Evolutionary conservation across 1,140 invertebrate genomes (phyloP).

Genomic region (Drosophila oshimai): DNA sequence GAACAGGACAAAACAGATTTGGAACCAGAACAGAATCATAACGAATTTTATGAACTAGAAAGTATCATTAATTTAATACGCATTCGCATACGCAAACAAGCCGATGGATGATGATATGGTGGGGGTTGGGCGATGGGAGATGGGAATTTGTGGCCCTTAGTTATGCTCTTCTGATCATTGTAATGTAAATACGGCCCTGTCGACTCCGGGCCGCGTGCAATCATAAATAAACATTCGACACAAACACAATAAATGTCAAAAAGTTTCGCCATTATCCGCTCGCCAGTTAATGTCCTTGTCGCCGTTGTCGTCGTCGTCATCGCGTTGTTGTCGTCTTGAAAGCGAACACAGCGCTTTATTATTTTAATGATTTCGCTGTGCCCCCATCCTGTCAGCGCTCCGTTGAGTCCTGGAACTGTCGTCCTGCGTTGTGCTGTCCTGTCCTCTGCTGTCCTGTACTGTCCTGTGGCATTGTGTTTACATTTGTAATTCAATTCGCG

Average conservation of each 20-base stretch:
- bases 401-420: slow-evolving; percentile 1
- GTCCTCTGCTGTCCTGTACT: neutral
- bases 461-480: slow-evolving; percentile 61
- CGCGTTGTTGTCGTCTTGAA: slow-evolving; percentile 43
- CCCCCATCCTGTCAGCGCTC: slow-evolving; percentile 31
- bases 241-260: slow-evolving; percentile 81
- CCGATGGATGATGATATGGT: slow-evolving; percentile 33
- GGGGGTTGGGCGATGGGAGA: neutral
- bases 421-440: slow-evolving; percentile 4
- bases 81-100: slow-evolving; percentile 61
- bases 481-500: slow-evolving; percentile 78
- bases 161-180: slow-evolving; percentile 70
- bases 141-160: slow-evolving; percentile 41
- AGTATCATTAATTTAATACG: slow-evolving; percentile 82
- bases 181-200: slow-evolving; percentile 74
- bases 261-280: slow-evolving; percentile 77
- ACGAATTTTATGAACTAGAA: slow-evolving; percentile 82
- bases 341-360: slow-evolving; percentile 57
- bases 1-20: no score
- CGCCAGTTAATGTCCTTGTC: slow-evolving; percentile 63
- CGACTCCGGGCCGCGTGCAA: slow-evolving; percentile 55
- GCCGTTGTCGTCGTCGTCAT: slow-evolving; percentile 42
- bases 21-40: slow-evolving; percentile 27
- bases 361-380: slow-evolving; percentile 77
- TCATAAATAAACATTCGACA: slow-evolving; percentile 81